Conservation (phyloP, 2,888 invertebrate species). For the Polymixis flavicincta region DNA sequence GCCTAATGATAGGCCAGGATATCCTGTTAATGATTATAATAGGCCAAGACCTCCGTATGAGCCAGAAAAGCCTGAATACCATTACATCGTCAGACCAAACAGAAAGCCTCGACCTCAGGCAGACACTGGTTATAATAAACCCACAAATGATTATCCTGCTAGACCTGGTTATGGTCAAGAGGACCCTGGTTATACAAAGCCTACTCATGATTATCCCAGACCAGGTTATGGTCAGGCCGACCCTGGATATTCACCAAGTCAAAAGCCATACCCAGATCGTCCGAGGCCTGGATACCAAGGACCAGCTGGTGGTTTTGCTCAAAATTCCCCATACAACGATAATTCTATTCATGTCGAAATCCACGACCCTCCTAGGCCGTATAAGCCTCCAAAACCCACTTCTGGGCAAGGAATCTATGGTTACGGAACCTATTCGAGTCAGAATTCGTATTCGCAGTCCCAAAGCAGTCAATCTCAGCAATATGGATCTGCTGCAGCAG, state of each 20-base stretch:
- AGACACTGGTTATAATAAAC: constrained; percentile 56
- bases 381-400: constrained; percentile 73
- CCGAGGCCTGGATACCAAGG: constrained; percentile 69
- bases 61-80: constrained; percentile 80
- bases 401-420: constrained; percentile 74
- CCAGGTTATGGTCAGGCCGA: constrained; percentile 47
- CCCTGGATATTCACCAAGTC: constrained; percentile 63
- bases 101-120: constrained; percentile 77
- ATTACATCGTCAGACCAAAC: constrained; percentile 82
- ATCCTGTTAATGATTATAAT: constrained; percentile 65
- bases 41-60: constrained; percentile 68
- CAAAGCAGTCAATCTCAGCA: constrained; percentile 67
- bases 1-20: constrained; percentile 65
- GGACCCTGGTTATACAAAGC: constrained; percentile 52
- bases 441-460: constrained; percentile 73
- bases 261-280: constrained; percentile 71
- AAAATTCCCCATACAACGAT: constrained; percentile 79
- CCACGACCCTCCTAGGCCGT: constrained; percentile 83
- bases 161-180: constrained; percentile 47
- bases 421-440: constrained; percentile 75
- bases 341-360: constrained; percentile 84
- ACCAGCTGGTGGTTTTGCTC: constrained; percentile 75
- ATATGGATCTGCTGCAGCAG: constrained; percentile 67
- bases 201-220: constrained; percentile 55
- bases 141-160: constrained; percentile 56